Evolutionary conservation across 2,113 vertebrate species (phyloP), one percentile per base, ranked within the genome.

Genomic region (Rallus limicola): DNA sequence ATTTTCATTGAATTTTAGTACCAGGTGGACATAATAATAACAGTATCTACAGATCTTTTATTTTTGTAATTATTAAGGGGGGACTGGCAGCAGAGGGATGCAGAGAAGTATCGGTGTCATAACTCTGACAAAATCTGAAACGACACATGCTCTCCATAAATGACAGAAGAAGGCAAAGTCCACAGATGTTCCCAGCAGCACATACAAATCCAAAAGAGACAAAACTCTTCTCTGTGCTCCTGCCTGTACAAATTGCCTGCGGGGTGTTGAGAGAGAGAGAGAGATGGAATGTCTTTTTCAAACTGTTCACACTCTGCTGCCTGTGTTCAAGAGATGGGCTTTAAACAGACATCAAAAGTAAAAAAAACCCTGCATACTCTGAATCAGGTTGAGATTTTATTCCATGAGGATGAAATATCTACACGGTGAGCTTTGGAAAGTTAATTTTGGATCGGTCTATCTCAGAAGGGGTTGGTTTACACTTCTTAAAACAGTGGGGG

Each of bases 161-260:
- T 71, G 93, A 90, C 90, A 86, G 92, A 86, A 94, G 87, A 74
- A 67, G 62, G 34, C 77, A 76, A 90, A 94, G 71, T 67, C 90
- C 86, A 42, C 93, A 93, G 93, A 94, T 88, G 88, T 96, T 95
- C 92, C 88, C 90, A 95, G 86, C 72, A 93, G 72, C 19, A 56
- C 34, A 86, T 82, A 86, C 40, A 96, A 94, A 90, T 92, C 80
- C 82, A 82, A 83, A 96, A 83, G 90, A 95, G 93, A 94, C 88
- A 91, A 95, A 96, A 93, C 88, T 93, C 82, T 83, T 92, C 92
- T 87, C 80, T 97, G 72, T 92, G 60, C 58, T 95, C 56, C 62
- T 91, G 92, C 86, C 91, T 92, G 88, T 95, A 92, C 70, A 93
- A 96, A 96, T 87, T 94, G 93, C 92, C 92, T 84, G 93, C 65